phyloP scores from a whole-genome alignment of 2,113 vertebrate species.

The Anhinga rufa region DNA sequence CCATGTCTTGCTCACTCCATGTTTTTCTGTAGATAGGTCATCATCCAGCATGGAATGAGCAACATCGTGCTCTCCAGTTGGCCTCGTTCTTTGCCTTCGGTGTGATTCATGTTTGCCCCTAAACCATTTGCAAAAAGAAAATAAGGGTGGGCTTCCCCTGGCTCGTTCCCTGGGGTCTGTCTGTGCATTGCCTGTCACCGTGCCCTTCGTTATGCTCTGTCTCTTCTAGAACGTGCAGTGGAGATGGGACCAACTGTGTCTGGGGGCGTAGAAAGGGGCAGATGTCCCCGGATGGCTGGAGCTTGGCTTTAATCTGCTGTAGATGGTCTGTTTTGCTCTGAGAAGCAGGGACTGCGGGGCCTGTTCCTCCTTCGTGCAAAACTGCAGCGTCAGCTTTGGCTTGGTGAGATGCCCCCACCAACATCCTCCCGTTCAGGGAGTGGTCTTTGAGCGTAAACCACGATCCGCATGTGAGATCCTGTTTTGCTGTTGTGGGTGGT shows the following conservation, averaged over 20 bases:
- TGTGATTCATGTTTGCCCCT: neutral
- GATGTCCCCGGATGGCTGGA: neutral
- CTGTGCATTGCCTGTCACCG: accelerated
- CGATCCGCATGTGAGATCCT: neutral
- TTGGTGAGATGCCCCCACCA: neutral
- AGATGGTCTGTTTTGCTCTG: neutral
- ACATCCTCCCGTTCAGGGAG: neutral
- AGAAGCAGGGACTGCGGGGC: neutral
- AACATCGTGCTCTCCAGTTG: neutral
- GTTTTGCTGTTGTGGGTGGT: neutral
- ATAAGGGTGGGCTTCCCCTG: neutral
- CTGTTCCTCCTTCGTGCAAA: neutral
- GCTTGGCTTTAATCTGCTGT: neutral
- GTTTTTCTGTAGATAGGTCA: neutral
- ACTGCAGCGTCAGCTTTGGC: neutral
- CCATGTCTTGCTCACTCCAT: neutral
- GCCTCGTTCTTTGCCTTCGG: neutral
- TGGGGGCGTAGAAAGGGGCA: neutral
- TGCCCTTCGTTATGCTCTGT: neutral
- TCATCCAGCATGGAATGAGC: neutral
- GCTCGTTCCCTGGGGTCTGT: neutral
- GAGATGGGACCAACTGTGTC: neutral
- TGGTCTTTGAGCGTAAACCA: neutral
- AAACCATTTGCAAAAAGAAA: neutral
- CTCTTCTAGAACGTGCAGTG: neutral